These are phyloP conservation scores for Garrulus glandarius DNA, from an alignment of 2,797 vertebrate species.

Conservation along the genomic window DNA sequence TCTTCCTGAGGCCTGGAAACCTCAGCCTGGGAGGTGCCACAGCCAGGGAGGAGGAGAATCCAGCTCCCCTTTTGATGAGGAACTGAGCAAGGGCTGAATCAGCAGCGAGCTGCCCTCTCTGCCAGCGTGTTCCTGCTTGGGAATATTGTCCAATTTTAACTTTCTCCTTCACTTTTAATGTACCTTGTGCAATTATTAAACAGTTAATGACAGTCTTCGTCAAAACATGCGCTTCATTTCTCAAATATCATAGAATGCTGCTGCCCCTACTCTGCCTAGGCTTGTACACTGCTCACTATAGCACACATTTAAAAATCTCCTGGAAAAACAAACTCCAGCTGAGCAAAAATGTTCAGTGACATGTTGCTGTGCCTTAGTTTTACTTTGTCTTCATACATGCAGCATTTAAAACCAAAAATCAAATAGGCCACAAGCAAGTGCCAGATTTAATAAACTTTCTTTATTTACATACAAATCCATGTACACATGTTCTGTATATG, in stretches of 20 bases:
- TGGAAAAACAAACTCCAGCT: not conserved
- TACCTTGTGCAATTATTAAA: not conserved
- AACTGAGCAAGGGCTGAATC: not conserved
- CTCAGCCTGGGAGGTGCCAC: not conserved
- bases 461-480: slow-evolving; percentile 82
- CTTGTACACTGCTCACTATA: not conserved
- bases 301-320: not conserved
- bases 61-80: not conserved
- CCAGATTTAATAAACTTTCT: slow-evolving; percentile 78
- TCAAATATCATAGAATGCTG: not conserved
- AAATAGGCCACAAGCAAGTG: slow-evolving; percentile 28
- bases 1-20: not conserved
- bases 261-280: not conserved
- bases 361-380: not conserved
- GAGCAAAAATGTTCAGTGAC: not conserved
- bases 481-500: slow-evolving; percentile 65
- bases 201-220: rapidly evolving
- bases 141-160: not conserved
- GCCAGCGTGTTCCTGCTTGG: rapidly evolving
- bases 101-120: not conserved
- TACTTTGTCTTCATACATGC: not conserved
- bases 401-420: not conserved
- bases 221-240: not conserved
- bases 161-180: not conserved
- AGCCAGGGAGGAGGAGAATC: not conserved